These are phyloP conservation scores for Stratiomys singularior DNA, from an alignment of 2,888 invertebrate genomes.

Conservation along the genomic window DNA sequence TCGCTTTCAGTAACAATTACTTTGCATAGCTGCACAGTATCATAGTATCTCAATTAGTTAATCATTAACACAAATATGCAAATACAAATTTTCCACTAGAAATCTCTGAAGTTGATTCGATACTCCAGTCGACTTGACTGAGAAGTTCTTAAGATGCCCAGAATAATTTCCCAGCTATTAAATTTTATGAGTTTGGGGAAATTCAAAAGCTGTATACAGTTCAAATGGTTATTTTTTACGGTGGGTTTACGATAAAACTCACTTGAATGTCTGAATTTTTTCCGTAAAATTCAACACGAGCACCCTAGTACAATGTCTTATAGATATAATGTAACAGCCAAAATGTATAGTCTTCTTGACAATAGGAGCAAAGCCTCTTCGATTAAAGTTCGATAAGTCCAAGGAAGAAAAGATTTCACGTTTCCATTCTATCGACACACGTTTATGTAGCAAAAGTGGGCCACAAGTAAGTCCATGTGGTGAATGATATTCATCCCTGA, in stretches of 20 bases:
- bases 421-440: not conserved
- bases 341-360: not conserved
- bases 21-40: too few relatives aligned
- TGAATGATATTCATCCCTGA: constrained; percentile 20
- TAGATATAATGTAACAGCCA: not conserved
- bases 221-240: not conserved
- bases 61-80: too few relatives aligned
- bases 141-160: too few relatives aligned
- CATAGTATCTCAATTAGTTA: too few relatives aligned
- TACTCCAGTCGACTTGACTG: too few relatives aligned
- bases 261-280: not conserved
- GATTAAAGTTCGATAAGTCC: constrained; percentile 27
- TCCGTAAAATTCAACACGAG: not conserved
- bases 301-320: not conserved
- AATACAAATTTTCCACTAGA: too few relatives aligned
- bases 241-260: constrained; percentile 3
- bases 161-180: too few relatives aligned
- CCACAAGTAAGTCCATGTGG: constrained; percentile 13
- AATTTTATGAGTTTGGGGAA: not conserved
- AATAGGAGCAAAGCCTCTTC: not conserved
- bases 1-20: too few relatives aligned
- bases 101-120: too few relatives aligned
- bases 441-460: constrained; percentile 15
- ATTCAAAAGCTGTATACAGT: not conserved
- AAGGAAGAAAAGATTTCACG: constrained; percentile 14